A percentile compares a stretch with the other conserved stretches of the same genome.
These are phyloP conservation scores for Cheirogaleus medius DNA, from an alignment of 2,113 vertebrate genomes.

Conservation along the genomic window DNA sequence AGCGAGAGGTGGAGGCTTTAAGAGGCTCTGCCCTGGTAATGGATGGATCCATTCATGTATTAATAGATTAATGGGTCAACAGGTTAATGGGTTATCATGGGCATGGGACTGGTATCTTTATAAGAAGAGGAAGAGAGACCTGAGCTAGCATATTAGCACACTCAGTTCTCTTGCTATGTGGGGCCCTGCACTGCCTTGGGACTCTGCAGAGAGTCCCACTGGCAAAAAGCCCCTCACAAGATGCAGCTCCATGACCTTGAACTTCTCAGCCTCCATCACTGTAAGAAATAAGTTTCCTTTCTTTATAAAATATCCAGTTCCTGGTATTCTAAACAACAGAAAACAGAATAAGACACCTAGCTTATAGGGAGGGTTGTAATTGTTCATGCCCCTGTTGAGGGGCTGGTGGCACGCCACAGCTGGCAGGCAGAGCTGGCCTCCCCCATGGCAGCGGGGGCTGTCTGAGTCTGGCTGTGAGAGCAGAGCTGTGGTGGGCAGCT, in stretches of 20 bases:
- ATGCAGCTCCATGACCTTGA: not conserved
- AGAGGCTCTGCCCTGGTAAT: not conserved
- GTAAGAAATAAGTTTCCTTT: not conserved
- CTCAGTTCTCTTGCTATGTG: not conserved
- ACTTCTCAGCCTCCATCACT: not conserved
- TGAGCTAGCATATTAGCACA: not conserved
- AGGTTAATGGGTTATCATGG: not conserved
- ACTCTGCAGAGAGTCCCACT: not conserved
- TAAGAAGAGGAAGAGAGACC: not conserved
- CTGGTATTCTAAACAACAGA: not conserved
- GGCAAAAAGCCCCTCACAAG: not conserved
- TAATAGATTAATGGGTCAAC: not conserved
- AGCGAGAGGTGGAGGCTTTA: not conserved
- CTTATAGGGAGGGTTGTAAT: not conserved
- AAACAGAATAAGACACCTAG: not conserved
- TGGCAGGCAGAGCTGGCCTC: not conserved
- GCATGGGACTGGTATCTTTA: not conserved
- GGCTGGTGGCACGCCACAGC: not conserved
- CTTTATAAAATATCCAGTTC: not conserved
- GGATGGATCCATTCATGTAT: not conserved
- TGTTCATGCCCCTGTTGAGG: not conserved
- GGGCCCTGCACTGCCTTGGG: not conserved
- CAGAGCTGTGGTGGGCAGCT: not conserved
- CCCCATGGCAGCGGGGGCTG: not conserved
- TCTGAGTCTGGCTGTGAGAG: not conserved